Conservation (phyloP, 92 coral and sea anemone species). For the Paramuricea clavata region DNA sequence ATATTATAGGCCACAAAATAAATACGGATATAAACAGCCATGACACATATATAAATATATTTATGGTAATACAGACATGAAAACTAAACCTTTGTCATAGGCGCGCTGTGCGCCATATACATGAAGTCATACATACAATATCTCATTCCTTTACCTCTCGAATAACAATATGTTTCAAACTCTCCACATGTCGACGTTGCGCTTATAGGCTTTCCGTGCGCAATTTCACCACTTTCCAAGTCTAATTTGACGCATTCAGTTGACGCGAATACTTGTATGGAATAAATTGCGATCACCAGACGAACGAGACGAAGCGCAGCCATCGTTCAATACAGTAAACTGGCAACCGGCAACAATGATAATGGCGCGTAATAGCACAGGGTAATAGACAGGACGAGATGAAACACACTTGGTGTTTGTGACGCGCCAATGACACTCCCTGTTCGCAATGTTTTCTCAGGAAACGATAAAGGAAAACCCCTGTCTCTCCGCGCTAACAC, state of each 20-base stretch:
- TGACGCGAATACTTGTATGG: not conserved
- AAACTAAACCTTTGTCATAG: not conserved
- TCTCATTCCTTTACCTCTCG: not conserved
- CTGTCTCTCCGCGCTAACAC: slow-evolving; percentile 2
- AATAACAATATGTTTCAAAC: slow-evolving; percentile 14
- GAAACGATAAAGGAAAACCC: slow-evolving; percentile 35
- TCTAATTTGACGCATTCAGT: not conserved
- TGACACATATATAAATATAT: not conserved
- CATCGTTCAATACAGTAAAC: not conserved
- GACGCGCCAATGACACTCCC: slow-evolving; percentile 48
- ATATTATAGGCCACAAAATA: not conserved
- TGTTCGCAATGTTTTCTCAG: slow-evolving; percentile 32
- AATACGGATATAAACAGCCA: not conserved
- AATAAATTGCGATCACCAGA: slow-evolving; percentile 6
- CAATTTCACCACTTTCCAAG: slow-evolving; percentile 22
- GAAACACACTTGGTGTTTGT: not conserved
- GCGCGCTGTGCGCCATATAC: not conserved
- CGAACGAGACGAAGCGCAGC: not conserved
- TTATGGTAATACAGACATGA: too few species aligned
- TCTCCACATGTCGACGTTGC: slow-evolving; percentile 33
- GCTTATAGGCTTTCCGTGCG: slow-evolving; percentile 31
- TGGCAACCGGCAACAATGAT: not conserved
- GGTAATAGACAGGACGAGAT: not conserved
- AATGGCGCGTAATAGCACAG: not conserved
- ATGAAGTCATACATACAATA: not conserved